Percentiles rank a stretch among this genome's conserved stretches.
phyloP scores from a whole-genome alignment of 2,113 vertebrate genomes.

The Plestiodon gilberti region DNA sequence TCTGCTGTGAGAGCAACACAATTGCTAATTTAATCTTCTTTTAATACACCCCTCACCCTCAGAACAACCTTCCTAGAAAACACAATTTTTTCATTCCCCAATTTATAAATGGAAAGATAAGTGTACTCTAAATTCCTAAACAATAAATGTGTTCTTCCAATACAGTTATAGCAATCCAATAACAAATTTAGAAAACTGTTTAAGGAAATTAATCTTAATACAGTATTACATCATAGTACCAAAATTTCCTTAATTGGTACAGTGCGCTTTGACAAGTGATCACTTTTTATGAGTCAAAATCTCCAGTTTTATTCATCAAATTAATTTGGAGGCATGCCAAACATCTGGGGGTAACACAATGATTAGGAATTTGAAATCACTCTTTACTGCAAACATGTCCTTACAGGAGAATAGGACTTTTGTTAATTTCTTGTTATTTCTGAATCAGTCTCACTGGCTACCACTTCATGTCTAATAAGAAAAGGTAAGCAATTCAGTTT shows the following conservation, averaged over 20 bases:
- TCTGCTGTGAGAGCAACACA: slow-evolving; percentile 43
- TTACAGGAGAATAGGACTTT: background rate
- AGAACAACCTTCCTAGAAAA: slow-evolving; percentile 9
- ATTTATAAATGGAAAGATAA: slow-evolving; percentile 44
- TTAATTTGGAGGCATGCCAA: slow-evolving; percentile 49
- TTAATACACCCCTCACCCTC: background rate
- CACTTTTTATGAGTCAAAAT: slow-evolving; percentile 57
- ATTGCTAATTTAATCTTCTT: slow-evolving; percentile 37
- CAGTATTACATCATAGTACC: slow-evolving; percentile 57
- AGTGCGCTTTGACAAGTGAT: slow-evolving; percentile 49
- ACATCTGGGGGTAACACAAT: slow-evolving; percentile 33
- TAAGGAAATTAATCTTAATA: slow-evolving; percentile 73
- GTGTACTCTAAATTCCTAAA: slow-evolving; percentile 19
- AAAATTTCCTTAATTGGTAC: slow-evolving; percentile 60
- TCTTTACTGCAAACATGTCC: background rate
- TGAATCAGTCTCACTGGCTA: background rate
- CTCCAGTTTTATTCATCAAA: slow-evolving; percentile 54
- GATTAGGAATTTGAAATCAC: slow-evolving; percentile 27
- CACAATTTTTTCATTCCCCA: slow-evolving; percentile 46
- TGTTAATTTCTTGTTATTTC: slow-evolving; percentile 18
- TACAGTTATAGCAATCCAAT: slow-evolving; percentile 53
- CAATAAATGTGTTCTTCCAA: slow-evolving; percentile 44
- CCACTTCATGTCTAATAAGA: slow-evolving; percentile 5
- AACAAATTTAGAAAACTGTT: slow-evolving; percentile 66
- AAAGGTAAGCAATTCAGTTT: background rate